phyloP scores from a whole-genome alignment of 2,113 vertebrate genomes.

The Phaethon lepturus region DNA sequence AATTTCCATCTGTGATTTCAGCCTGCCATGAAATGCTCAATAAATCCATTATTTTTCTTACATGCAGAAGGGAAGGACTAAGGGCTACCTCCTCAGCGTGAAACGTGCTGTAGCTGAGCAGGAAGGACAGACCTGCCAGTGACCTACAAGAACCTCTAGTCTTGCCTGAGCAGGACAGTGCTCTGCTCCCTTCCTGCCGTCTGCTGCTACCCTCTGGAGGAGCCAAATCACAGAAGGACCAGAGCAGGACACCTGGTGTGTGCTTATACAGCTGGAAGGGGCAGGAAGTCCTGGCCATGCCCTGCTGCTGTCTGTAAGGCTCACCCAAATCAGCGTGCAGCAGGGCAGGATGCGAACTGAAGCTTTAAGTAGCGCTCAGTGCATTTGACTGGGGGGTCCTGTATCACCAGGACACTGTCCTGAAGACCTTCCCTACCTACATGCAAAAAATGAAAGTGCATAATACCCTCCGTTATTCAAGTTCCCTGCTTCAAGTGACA shows the following conservation, averaged over 20 bases:
- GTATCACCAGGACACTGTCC: neutral
- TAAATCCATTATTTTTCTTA: neutral
- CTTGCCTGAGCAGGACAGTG: neutral
- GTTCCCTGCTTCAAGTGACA: neutral
- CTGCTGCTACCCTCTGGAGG: neutral
- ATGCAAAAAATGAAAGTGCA: neutral
- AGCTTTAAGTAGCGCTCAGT: neutral
- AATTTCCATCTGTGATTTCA: neutral
- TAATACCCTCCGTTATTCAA: rapidly evolving
- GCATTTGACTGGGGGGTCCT: neutral
- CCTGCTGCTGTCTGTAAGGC: neutral
- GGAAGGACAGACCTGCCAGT: neutral
- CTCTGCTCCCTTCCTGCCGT: neutral
- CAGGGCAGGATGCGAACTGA: neutral
- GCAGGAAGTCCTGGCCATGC: neutral
- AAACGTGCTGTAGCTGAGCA: neutral
- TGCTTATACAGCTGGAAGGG: neutral
- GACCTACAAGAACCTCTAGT: neutral
- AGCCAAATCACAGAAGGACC: neutral
- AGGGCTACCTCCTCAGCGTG: rapidly evolving
- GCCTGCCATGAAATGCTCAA: neutral
- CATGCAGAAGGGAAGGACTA: neutral
- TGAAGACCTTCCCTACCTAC: neutral
- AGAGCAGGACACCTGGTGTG: neutral
- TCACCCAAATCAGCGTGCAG: neutral